These are phyloP conservation scores for Umimayanthus kanabou DNA, from an alignment of 92 coral and sea anemone species.

Conservation along the genomic window DNA sequence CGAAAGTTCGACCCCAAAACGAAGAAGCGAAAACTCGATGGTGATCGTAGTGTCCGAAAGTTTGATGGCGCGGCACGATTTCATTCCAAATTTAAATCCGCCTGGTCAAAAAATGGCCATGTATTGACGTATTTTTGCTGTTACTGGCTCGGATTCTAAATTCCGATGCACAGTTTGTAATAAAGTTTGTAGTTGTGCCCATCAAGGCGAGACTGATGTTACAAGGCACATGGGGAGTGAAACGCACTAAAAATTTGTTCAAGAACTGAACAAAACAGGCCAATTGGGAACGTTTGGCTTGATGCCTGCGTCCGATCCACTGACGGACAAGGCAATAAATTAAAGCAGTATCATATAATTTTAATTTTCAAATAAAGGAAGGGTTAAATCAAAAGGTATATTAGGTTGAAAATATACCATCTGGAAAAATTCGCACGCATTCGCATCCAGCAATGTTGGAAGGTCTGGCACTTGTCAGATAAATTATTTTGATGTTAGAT, in stretches of 20 bases:
- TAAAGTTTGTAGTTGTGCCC: constrained; percentile 10
- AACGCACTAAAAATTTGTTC: not conserved
- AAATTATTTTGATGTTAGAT: too few species aligned
- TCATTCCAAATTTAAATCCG: not conserved
- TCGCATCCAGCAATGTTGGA: too few species aligned
- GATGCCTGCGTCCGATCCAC: not conserved
- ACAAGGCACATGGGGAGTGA: constrained; percentile 2
- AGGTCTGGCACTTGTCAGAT: too few species aligned
- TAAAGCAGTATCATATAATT: not conserved
- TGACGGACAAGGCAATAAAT: constrained; percentile 15
- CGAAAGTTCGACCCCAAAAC: not conserved
- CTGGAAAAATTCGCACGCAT: too few species aligned
- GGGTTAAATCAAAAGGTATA: not conserved
- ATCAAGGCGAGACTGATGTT: constrained; percentile 14
- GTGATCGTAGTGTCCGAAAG: not conserved
- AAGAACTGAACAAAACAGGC: not conserved
- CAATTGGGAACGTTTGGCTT: too few species aligned
- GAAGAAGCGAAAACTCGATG: not conserved
- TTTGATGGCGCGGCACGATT: not conserved
- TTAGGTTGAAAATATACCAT: too few species aligned
- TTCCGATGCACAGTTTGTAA: not conserved
- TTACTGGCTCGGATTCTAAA: not conserved
- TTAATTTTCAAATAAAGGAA: constrained; percentile 16
- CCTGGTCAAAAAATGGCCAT: constrained; percentile 21
- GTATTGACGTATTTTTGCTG: not conserved